A percentile compares a stretch with the other conserved stretches of the same genome.
These are phyloP conservation scores for Cololabis saira DNA, from an alignment of 2,113 vertebrate genomes.

Conservation along the genomic window DNA sequence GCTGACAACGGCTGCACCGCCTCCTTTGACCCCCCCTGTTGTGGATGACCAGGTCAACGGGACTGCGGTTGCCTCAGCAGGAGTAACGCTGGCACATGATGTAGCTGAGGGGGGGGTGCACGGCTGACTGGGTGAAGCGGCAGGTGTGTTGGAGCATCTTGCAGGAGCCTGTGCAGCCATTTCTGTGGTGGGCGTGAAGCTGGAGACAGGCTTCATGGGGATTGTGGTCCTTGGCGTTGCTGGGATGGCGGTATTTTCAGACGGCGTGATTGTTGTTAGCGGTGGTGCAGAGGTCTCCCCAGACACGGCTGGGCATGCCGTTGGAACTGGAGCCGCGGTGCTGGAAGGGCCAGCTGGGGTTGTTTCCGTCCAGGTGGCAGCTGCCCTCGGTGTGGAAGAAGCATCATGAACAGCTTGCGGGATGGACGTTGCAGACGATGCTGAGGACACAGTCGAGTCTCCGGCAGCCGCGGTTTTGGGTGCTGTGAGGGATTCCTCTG, in stretches of 20 bases:
- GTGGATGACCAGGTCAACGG: neutral
- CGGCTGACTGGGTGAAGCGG: neutral
- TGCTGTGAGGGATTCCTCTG: constrained; percentile 15
- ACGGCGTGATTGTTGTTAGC: constrained; percentile 13
- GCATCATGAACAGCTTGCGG: neutral
- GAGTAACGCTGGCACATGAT: neutral
- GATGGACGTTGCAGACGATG: neutral
- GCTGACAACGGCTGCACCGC: neutral
- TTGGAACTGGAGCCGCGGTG: neutral
- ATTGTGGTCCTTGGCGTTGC: neutral
- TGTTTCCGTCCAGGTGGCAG: neutral
- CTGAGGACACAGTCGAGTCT: neutral
- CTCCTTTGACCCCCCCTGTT: neutral
- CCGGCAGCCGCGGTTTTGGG: neutral
- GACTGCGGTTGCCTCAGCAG: neutral
- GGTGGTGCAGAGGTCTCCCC: constrained; percentile 22
- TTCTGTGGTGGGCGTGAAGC: neutral
- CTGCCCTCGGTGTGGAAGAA: too few relatives aligned
- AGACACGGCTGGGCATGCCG: constrained; percentile 10
- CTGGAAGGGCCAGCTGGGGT: neutral
- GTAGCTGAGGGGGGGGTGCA: neutral
- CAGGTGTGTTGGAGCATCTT: neutral
- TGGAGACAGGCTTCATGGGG: neutral
- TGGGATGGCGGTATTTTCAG: constrained; percentile 3
- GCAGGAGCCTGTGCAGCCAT: neutral